These are phyloP conservation scores for Ophion obscuratus DNA, from an alignment of 2,888 invertebrate species.

Conservation along the genomic window DNA sequence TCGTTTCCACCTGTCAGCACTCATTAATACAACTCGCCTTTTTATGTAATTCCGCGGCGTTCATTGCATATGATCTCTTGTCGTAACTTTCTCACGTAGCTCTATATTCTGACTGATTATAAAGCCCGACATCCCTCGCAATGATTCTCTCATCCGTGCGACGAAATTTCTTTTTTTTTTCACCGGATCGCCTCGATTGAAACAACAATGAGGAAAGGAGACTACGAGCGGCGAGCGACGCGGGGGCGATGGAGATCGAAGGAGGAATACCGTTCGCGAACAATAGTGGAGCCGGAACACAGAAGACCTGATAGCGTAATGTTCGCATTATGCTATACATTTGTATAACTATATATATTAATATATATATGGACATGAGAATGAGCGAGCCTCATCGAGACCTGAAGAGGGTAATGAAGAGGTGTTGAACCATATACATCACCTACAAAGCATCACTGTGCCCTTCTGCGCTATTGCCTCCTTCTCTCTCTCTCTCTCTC, in stretches of 20 bases:
- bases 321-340: conserved; percentile 38
- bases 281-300: conserved; percentile 65
- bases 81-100: no score
- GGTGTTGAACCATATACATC: conserved; percentile 82
- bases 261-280: conserved; percentile 54
- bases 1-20: no score
- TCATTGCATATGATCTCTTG: no score
- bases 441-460: conserved; percentile 79
- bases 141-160: background rate
- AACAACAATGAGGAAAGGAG: conserved; percentile 44
- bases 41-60: no score
- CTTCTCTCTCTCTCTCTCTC: conserved; percentile 73
- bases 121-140: background rate
- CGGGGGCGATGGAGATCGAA: conserved; percentile 46
- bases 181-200: conserved; percentile 1
- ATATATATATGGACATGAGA: conserved; percentile 42
- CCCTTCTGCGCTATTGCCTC: conserved; percentile 64
- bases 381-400: conserved; percentile 51
- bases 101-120: background rate
- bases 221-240: conserved; percentile 22
- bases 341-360: background rate
- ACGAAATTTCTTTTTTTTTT: conserved; percentile 3
- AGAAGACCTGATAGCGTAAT: conserved; percentile 61
- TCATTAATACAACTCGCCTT: no score
- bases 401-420: conserved; percentile 82